Evolutionary conservation across 1,140 invertebrate species (phyloP), one percentile per base, ranked within the genome.

Genomic region (Bombus breviceps): DNA sequence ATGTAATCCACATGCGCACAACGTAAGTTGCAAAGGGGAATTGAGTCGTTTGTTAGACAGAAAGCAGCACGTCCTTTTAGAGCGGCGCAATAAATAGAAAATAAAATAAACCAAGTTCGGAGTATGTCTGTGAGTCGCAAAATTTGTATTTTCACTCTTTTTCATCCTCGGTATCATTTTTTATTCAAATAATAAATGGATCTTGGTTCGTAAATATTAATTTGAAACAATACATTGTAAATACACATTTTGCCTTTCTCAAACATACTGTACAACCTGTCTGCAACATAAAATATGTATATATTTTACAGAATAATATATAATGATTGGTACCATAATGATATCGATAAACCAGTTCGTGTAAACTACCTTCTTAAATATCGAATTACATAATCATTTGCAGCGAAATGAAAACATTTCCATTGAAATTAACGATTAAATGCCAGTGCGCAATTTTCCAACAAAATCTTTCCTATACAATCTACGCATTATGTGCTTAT

Each of bases 271-370:
- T 88, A 93, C 91, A 92, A 92, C 78, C 85, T 90, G 89, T 88
- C 91, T 78, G 81, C 91, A 92, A 91, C 91, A 93, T 93, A 91
- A 93, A 92, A 90, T 92, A 89, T 92, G 89, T 88, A 59, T 94
- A 92, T 90, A 90, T 88, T 93, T 93, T 93, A 93, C 91, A 93
- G 90, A 75, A 80, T 89, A 84, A 69, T 91, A 88, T 91, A 90
- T 89, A 86, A 89, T 89, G 83, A 81, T 90, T 53, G 25, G 62
- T 83, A 73, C 66, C 57, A 37, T 82, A 75, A 81, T 68, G 78
- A 89, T 66, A 72, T 87, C 57, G 34, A 77, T 71, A 83, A 82
- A 71, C 66, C 53, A 82, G 47, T 88, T 76, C 86, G 57, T 37
- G 81, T 88, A 86, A 80, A 80, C 37, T 69, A 79, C 64, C 73